phyloP scores from a whole-genome alignment of 2,888 invertebrate genomes.

The Drosophila conformis region DNA sequence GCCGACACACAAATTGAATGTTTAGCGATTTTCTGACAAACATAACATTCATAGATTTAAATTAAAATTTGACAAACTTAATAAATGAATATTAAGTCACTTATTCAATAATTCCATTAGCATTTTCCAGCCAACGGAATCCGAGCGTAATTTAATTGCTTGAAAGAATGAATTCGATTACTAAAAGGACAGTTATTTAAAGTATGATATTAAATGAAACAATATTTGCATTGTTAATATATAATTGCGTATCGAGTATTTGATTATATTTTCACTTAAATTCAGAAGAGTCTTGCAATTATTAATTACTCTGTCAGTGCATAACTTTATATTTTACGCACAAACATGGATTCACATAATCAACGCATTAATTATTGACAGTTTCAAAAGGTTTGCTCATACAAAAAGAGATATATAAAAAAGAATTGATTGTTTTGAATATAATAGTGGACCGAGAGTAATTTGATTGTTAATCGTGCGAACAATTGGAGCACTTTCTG shows the following conservation, averaged over 20 bases:
- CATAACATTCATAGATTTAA: not conserved
- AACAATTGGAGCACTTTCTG: slow-evolving; percentile 33
- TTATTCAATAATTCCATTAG: not conserved
- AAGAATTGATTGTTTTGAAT: slow-evolving; percentile 3
- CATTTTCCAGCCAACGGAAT: not conserved
- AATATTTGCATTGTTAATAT: not conserved
- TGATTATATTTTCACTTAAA: not conserved
- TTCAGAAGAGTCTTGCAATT: not conserved
- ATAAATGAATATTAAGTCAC: not conserved
- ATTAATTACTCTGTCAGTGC: not conserved
- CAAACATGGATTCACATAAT: not conserved
- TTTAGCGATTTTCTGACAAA: not conserved
- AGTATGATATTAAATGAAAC: not conserved
- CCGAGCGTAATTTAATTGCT: not conserved
- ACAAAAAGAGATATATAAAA: not conserved
- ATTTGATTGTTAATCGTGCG: slow-evolving; percentile 26
- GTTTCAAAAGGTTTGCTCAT: slow-evolving; percentile 1
- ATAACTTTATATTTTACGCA: not conserved
- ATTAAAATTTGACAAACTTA: not conserved
- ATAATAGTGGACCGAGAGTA: not conserved
- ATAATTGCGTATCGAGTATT: not conserved
- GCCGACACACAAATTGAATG: slow-evolving; percentile 13
- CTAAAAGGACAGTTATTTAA: not conserved
- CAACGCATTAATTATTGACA: not conserved
- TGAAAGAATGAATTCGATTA: not conserved